These are phyloP conservation scores for Leptestheria dahalacensis DNA, from an alignment of 1,140 invertebrate species.

Conservation along the genomic window DNA sequence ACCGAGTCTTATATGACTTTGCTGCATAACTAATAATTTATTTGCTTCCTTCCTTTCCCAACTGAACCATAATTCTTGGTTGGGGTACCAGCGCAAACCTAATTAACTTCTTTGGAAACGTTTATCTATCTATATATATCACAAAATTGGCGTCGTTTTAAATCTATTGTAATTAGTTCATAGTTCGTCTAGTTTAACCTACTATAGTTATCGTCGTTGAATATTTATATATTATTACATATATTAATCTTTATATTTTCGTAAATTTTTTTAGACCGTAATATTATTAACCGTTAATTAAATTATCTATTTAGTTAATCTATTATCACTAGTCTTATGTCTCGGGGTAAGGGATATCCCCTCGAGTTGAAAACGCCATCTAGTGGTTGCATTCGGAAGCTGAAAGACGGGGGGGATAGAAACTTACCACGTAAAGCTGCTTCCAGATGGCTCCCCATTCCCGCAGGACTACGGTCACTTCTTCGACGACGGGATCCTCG, in stretches of 20 bases:
- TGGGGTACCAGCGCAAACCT: background rate
- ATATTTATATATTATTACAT: no score
- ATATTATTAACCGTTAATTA: no score
- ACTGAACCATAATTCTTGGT: background rate
- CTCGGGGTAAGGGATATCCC: no score
- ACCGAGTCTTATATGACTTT: background rate
- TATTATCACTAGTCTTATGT: no score
- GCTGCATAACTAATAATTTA: background rate
- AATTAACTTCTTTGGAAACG: background rate
- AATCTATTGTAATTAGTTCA: no score
- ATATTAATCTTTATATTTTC: no score
- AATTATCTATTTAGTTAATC: no score
- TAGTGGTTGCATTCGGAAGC: background rate
- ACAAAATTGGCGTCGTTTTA: background rate
- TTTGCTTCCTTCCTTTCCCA: background rate
- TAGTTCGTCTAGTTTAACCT: no score
- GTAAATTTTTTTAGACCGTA: no score
- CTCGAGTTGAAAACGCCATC: background rate
- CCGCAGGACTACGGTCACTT: slow-evolving; percentile 70
- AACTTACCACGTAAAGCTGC: slow-evolving; percentile 56
- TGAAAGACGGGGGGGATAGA: no score
- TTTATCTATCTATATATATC: no score
- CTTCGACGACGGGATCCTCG: slow-evolving; percentile 73
- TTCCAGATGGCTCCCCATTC: slow-evolving; percentile 92
- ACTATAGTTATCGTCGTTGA: no score